Conservation (phyloP, 2,113 vertebrate genomes). For the Gorsachius goisagi region DNA sequence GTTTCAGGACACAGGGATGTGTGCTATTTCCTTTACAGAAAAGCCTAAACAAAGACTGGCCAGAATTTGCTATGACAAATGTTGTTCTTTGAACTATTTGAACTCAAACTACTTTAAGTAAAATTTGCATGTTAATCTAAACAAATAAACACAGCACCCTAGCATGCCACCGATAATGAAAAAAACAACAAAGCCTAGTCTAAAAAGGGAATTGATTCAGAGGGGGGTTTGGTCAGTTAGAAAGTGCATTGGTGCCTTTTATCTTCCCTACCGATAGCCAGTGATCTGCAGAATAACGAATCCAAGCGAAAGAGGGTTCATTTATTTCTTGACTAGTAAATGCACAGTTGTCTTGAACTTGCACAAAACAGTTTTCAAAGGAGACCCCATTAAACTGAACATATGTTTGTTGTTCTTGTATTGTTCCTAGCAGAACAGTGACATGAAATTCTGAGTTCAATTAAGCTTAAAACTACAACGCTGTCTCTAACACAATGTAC, state of each 20-base stretch:
- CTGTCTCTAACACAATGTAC: background rate
- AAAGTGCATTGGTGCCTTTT: background rate
- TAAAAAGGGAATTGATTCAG: background rate
- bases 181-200: background rate
- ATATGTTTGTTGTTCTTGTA: accelerated
- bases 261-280: background rate
- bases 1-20: background rate
- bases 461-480: background rate
- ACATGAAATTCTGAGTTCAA: background rate
- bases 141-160: background rate
- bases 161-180: background rate
- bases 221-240: background rate
- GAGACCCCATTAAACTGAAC: background rate
- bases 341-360: background rate
- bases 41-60: background rate
- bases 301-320: background rate
- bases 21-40: background rate
- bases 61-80: background rate
- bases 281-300: background rate
- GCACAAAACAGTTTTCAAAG: background rate
- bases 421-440: background rate
- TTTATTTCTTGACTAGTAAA: background rate
- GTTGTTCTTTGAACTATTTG: background rate
- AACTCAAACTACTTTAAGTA: background rate
- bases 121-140: background rate